phyloP scores from a whole-genome alignment of 2,888 invertebrate species.

The Griposia aprilina region DNA sequence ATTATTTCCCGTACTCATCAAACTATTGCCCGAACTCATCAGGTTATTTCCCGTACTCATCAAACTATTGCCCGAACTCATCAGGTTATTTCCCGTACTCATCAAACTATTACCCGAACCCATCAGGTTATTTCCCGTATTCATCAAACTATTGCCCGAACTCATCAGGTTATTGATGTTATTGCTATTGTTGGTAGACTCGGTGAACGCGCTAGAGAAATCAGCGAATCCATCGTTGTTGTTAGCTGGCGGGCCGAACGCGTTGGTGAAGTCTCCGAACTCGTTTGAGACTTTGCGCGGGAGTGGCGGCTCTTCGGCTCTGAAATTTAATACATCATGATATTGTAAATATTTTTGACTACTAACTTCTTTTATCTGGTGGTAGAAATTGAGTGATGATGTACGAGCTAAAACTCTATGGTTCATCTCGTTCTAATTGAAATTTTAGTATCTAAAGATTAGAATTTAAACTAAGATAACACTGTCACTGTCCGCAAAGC shows the following conservation, averaged over 20 bases:
- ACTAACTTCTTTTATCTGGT: not conserved
- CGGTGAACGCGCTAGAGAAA: slow-evolving; percentile 93
- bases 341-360: not conserved
- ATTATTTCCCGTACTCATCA: slow-evolving; percentile 45
- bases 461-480: not conserved
- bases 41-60: slow-evolving; percentile 37
- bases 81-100: slow-evolving; percentile 16
- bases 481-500: too few relatives aligned
- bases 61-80: slow-evolving; percentile 23
- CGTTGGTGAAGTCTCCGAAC: slow-evolving; percentile 95
- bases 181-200: slow-evolving; percentile 36
- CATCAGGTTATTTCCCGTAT: slow-evolving; percentile 46
- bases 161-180: slow-evolving; percentile 42
- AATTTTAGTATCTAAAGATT: not conserved
- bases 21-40: slow-evolving; percentile 31
- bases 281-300: slow-evolving; percentile 81
- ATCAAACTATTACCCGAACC: slow-evolving; percentile 65
- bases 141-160: slow-evolving; percentile 36
- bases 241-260: slow-evolving; percentile 87
- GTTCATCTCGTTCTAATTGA: too few relatives aligned
- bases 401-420: not conserved
- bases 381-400: not conserved
- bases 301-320: slow-evolving; percentile 81
- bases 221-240: slow-evolving; percentile 94
- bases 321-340: slow-evolving; percentile 59